phyloP scores from a whole-genome alignment of 2,113 vertebrate genomes.

The Apteryx owenii region DNA sequence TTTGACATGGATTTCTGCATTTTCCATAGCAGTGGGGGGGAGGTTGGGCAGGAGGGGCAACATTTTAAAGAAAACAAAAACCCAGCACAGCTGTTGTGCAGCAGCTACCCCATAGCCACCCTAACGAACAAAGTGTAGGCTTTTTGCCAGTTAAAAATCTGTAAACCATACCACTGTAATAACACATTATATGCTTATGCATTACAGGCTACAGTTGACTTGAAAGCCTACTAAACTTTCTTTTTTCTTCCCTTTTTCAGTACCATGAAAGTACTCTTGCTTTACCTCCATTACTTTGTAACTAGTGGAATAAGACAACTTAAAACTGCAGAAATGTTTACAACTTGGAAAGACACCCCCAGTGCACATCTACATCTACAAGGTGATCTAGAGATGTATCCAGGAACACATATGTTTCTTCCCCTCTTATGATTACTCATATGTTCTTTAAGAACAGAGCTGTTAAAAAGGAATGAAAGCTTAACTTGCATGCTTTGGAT shows the following conservation, averaged over 20 bases:
- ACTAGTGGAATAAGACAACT: neutral
- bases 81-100: too few relatives aligned
- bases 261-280: neutral
- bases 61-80: too few relatives aligned
- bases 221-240: neutral
- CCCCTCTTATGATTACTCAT: neutral
- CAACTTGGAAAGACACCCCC: neutral
- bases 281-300: neutral
- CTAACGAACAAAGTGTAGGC: too few relatives aligned
- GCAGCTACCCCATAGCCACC: too few relatives aligned
- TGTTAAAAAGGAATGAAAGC: neutral
- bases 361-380: neutral
- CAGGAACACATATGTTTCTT: neutral
- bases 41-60: too few relatives aligned
- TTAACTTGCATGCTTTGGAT: fast-evolving
- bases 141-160: too few relatives aligned
- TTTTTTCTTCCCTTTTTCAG: neutral
- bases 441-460: neutral
- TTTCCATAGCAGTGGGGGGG: neutral
- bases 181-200: neutral
- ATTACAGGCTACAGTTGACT: neutral
- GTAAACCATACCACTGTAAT: neutral
- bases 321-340: neutral
- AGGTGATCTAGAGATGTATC: fast-evolving
- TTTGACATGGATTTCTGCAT: too few relatives aligned